Evolutionary conservation across 2,797 vertebrate species (phyloP).

Genomic region (Galagoides demidoff): DNA sequence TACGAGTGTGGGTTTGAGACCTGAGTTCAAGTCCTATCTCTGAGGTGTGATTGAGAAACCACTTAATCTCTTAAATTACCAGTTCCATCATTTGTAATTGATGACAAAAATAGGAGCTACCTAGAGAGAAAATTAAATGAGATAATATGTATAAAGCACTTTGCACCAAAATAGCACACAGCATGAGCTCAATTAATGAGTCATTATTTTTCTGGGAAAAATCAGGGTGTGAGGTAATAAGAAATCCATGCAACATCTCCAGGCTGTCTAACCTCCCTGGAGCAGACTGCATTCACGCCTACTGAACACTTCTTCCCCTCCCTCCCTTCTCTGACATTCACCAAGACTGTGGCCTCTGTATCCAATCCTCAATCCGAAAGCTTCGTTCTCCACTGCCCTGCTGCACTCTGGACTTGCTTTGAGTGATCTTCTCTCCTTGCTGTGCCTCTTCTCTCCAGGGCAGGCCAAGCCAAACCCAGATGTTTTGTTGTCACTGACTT

Average conservation of each 20-base stretch:
- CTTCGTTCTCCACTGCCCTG: neutral
- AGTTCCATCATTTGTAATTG: neutral
- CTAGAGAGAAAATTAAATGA: slow-evolving; percentile 42
- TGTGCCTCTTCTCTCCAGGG: neutral
- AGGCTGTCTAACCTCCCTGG: neutral
- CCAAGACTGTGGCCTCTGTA: neutral
- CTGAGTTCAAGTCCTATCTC: neutral
- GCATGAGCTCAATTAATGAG: neutral
- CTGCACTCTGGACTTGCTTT: neutral
- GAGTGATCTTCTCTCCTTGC: neutral
- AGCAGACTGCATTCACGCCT: neutral
- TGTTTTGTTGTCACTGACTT: neutral
- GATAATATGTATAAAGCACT: neutral
- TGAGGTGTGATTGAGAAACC: neutral
- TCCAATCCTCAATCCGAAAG: neutral
- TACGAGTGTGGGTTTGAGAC: neutral
- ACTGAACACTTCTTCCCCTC: too few relatives aligned
- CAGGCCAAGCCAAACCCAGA: neutral
- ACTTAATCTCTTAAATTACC: neutral
- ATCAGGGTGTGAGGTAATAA: neutral
- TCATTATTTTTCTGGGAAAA: slow-evolving; percentile 18
- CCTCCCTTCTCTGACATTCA: neutral
- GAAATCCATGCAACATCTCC: neutral
- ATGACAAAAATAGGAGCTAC: neutral
- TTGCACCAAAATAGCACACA: neutral